Base-by-base conservation (phyloP, 2,797 vertebrate genomes). In the Pelochelys cantorii region DNA sequence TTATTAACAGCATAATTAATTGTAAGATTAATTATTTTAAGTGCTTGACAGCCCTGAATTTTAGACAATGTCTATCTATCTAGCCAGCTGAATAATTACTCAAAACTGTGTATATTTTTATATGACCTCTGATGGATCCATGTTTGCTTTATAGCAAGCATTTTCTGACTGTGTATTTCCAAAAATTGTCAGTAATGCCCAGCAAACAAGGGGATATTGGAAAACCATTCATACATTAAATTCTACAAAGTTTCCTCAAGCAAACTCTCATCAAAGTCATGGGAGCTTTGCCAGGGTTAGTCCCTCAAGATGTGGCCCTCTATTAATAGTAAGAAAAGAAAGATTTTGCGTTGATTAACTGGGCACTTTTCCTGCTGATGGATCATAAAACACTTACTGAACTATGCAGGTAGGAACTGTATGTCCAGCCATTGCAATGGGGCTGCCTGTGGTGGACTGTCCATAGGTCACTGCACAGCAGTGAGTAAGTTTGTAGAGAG, bases 121-220 rank as follows among this genome's bases (percentile, higher is more conserved):
- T 27, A 48, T 87, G 81, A 93, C 86, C 15, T 78, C 81, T 85
- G 88, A 52, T 89, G 2, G 75, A 75, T 68, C 85, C 75, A 42
- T 94, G 13, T 91, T 92, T 92, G 78, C 56, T 90, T 79, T 77
- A 56, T 4, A 74, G 60, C 3, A 55, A 80, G 74, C 52, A 1
- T 25, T 83, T 78, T 75, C 92, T 89, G 79, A 77, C 94, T 92
- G 84, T 86, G 90, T 83, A 71, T 68, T 3, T 89, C 81, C 93
- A 90, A 86, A 83, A 95, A 52, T 77, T 86, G 89, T 87, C 92
- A 86, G 17, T 84, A 90, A 83, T 0, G 0, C 59, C 79, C 81
- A 56, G 77, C 34, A 74, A 92, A 56, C 0, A 2, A 52, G 68
- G 34, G 77, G 29, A 5, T 29, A 11, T 34, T 81, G 88, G 65